Evolutionary conservation across 2,888 invertebrate genomes (phyloP), one percentile per base, ranked within the genome.

Genomic region (Plusia festucae): DNA sequence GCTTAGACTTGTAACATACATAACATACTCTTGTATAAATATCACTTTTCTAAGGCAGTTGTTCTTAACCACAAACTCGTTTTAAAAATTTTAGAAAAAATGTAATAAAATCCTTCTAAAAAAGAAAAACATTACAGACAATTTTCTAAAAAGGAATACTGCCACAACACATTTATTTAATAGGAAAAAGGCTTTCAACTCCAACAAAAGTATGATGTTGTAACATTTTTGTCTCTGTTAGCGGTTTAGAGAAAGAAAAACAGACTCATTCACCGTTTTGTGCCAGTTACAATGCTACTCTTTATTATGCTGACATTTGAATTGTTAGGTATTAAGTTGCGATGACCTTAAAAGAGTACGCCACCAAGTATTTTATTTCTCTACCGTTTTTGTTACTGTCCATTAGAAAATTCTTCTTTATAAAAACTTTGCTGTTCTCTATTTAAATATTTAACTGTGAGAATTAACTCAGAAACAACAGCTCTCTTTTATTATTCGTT

Each of bases 141-240:
- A 2, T 44, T 18, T 16, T 30, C 13, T 13, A 52, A 51, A 62
- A 65, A 61, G 22, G 8, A 16, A 59, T 20, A 13, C 34, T 46
- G 27, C 53, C 58, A 72, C 68, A 60, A 53, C 49, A 57, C 60
- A 60, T 60, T 60, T 57, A 60, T 60, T 60, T 57, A 63, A 74
- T 55, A 68, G 63, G 53, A 64, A 52, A 65, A 74, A 74, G 60
- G 64, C 52, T 69, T 62, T 30, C 34, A 58, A 40, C 54, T 65
- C 46, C 46, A 60, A 65, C 60, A 73, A 72, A 72, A 75, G 61
- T 76, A 61, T 57, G 44, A 69, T 59, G 51, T 64, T 60, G 34
- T 68, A 63, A 46, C 20, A 65, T 65, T 64, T 66, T 68, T 62
- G 54, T 65, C 49, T 60, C 59, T 68, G 32, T 51, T 60, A 59